Evolutionary conservation across 2,888 invertebrate genomes (phyloP).

Genomic region (Eutolmus rufibarbis): DNA sequence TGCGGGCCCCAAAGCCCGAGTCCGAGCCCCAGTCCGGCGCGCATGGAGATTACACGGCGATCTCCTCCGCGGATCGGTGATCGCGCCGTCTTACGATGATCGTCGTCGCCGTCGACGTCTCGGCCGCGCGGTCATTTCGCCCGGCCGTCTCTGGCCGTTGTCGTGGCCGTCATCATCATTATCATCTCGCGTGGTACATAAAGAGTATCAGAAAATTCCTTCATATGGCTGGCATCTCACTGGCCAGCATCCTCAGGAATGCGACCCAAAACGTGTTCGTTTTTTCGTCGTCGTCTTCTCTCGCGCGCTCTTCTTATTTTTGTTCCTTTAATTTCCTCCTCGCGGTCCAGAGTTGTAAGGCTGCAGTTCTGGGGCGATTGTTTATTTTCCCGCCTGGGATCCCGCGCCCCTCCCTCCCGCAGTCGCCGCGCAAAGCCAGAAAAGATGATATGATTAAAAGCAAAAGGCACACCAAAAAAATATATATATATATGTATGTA

Average conservation of each 20-base stretch:
- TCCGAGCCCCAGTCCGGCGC: neutral
- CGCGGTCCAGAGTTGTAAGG: neutral
- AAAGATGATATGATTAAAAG: slow-evolving; percentile 16
- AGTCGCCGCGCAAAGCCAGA: neutral
- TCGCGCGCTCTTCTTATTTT: slow-evolving; percentile 27
- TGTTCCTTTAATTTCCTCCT: slow-evolving; percentile 29
- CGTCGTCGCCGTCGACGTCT: slow-evolving; percentile 1
- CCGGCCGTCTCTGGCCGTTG: slow-evolving; percentile 19
- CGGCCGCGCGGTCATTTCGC: neutral
- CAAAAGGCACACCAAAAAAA: neutral
- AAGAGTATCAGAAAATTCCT: slow-evolving; percentile 46
- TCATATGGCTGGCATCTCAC: slow-evolving; percentile 43
- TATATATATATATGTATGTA: too few species aligned
- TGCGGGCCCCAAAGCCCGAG: neutral
- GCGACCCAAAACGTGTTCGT: slow-evolving; percentile 42
- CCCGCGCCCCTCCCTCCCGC: neutral
- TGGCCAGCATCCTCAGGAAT: slow-evolving; percentile 40
- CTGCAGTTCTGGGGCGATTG: neutral
- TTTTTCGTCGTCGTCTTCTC: slow-evolving; percentile 19
- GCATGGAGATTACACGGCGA: slow-evolving; percentile 20
- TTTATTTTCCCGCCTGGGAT: neutral
- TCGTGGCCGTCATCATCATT: slow-evolving; percentile 42
- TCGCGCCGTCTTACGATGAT: neutral
- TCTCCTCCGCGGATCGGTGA: neutral
- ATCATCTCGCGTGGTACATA: slow-evolving; percentile 44